Evolutionary conservation across 1,140 invertebrate species (phyloP).

Genomic region (Drosophila chauvacae): DNA sequence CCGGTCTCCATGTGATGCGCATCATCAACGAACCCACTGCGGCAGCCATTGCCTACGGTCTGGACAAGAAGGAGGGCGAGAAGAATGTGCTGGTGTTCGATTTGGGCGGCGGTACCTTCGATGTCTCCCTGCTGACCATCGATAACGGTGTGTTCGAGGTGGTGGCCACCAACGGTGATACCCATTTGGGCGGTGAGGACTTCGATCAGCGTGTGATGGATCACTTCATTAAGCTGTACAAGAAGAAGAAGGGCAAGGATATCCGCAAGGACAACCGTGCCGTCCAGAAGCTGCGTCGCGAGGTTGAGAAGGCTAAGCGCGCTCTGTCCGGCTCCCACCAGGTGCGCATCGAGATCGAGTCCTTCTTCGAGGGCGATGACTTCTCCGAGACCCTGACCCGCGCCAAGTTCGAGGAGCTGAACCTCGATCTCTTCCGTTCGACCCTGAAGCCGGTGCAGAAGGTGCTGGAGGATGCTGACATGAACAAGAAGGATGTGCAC

Average conservation of each 20-base stretch:
- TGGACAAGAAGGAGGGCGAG: conserved; percentile 99
- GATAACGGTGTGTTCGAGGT: conserved; percentile 98
- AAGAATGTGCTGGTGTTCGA: conserved; percentile 99
- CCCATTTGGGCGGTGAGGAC: conserved; percentile 99
- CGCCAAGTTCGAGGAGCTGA: conserved; percentile 99
- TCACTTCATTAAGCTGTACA: conserved; percentile 99
- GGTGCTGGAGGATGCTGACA: conserved; percentile 98
- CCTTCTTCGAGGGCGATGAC: conserved; percentile 99
- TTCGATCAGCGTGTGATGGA: conserved; percentile 99
- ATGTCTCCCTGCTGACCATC: conserved; percentile 99
- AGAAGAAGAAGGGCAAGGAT: conserved; percentile 99
- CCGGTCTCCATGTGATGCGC: conserved; percentile 98
- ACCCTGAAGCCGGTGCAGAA: conserved; percentile 99
- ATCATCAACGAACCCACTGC: conserved; percentile 99
- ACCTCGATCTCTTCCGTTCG: conserved; percentile 99
- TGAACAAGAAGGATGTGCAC: conserved; percentile 99
- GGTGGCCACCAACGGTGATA: conserved; percentile 99
- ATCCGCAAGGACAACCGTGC: conserved; percentile 97
- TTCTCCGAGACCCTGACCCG: conserved; percentile 99
- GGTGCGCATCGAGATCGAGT: conserved; percentile 99
- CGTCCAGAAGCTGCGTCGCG: conserved; percentile 97
- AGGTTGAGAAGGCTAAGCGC: conserved; percentile 99
- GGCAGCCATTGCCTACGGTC: conserved; percentile 99
- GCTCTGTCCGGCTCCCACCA: conserved; percentile 97
- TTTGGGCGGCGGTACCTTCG: conserved; percentile 99